A percentile compares a stretch with the other conserved stretches of the same genome.
phyloP scores from a whole-genome alignment of 2,888 invertebrate genomes.

The Notocelia uddmanniana region DNA sequence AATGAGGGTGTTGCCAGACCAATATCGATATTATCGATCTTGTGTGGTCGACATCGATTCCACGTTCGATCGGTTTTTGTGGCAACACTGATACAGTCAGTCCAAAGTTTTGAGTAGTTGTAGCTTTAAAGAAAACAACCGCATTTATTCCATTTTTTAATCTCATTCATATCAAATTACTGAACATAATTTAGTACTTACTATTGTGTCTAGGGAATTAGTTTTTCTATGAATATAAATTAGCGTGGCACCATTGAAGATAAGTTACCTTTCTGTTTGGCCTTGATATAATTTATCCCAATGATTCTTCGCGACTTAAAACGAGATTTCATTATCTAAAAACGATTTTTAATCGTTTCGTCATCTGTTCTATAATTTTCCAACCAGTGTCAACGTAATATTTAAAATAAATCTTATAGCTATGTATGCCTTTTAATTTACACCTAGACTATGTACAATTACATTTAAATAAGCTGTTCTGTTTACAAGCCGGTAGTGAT shows the following conservation, averaged over 20 bases:
- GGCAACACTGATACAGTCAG: background rate
- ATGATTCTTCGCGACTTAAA: constrained; percentile 66
- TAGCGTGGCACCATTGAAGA: constrained; percentile 76
- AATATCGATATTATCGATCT: background rate
- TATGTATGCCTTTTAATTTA: constrained; percentile 64
- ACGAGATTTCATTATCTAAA: constrained; percentile 61
- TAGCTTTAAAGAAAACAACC: constrained; percentile 51
- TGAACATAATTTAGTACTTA: constrained; percentile 79
- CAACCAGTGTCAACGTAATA: constrained; percentile 68
- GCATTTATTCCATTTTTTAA: constrained; percentile 71
- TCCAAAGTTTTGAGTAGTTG: background rate
- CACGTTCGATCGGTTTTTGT: background rate
- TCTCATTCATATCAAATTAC: constrained; percentile 84
- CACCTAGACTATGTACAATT: constrained; percentile 70
- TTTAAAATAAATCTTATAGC: constrained; percentile 65
- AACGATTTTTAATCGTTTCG: constrained; percentile 77
- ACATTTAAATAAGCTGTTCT: constrained; percentile 71
- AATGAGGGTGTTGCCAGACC: background rate
- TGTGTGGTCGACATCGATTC: background rate
- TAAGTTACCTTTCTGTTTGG: constrained; percentile 62
- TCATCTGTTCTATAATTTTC: constrained; percentile 61
- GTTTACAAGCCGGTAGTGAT: constrained; percentile 67
- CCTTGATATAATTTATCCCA: constrained; percentile 67
- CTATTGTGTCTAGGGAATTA: constrained; percentile 74
- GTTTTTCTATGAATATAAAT: constrained; percentile 77